Conservation (phyloP, 2,797 vertebrate species). For the Glyptemys insculpta region DNA sequence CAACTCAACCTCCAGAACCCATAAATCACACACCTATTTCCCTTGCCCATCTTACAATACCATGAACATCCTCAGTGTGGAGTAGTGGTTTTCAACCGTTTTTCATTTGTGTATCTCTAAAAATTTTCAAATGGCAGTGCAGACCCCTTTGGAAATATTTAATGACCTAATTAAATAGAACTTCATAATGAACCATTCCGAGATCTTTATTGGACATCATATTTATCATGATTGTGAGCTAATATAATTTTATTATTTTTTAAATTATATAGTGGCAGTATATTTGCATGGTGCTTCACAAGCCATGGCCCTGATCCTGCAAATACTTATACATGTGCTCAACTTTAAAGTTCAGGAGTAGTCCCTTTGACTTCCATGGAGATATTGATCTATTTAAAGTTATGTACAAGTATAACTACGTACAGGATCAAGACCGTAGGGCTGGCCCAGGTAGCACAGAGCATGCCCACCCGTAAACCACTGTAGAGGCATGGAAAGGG, state of each 20-base stretch:
- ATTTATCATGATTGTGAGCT: background rate
- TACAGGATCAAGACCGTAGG: background rate
- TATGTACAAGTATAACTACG: background rate
- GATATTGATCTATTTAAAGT: background rate
- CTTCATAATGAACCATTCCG: slow-evolving; percentile 1
- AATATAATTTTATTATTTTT: background rate
- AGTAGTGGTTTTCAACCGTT: no score
- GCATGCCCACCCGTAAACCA: background rate
- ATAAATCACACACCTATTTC: background rate
- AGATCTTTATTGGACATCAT: background rate
- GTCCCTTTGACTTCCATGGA: background rate
- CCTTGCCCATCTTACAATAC: background rate
- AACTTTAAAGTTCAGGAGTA: background rate
- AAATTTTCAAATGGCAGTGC: no score
- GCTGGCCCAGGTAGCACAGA: background rate
- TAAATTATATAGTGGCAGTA: background rate
- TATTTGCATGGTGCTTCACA: background rate
- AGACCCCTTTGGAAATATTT: background rate
- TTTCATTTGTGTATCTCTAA: no score
- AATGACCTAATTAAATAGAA: background rate
- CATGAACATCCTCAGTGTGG: fast-evolving
- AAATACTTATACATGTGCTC: fast-evolving
- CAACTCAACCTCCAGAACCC: background rate
- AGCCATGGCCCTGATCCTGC: fast-evolving
- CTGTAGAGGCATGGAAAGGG: background rate